Evolutionary conservation across 2,797 vertebrate species (phyloP).

Genomic region (Darevskia mixta): DNA sequence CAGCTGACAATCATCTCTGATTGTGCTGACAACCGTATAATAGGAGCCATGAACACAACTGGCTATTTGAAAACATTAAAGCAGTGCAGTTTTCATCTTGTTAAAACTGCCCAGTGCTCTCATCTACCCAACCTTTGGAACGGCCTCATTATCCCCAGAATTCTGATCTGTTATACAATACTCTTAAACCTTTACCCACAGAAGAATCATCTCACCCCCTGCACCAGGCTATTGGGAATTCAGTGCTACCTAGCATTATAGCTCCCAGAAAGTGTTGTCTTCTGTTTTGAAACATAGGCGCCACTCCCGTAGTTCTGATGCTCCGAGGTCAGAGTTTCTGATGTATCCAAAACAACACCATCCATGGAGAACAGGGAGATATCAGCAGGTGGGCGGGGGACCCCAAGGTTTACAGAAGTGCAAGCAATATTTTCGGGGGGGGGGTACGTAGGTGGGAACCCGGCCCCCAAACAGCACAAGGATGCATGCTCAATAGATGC

Average conservation of each 20-base stretch:
- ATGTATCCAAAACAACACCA: not conserved
- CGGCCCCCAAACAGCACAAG: not conserved
- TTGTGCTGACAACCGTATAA: conserved; percentile 14
- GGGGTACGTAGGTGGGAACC: not conserved
- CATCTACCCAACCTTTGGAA: conserved; percentile 15
- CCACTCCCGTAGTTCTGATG: not conserved
- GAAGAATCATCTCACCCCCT: not conserved
- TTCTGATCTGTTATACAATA: not conserved
- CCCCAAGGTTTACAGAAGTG: not conserved
- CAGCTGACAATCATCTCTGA: not conserved
- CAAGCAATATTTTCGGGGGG: no score
- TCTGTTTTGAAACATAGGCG: not conserved
- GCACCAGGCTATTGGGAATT: not conserved
- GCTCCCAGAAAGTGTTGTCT: not conserved
- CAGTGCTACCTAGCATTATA: not conserved
- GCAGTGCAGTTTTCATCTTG: not conserved
- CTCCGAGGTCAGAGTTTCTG: not conserved
- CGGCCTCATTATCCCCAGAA: not conserved
- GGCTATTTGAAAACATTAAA: not conserved
- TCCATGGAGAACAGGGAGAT: not conserved
- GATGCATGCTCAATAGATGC: not conserved
- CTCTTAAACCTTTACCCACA: not conserved
- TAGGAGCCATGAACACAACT: not conserved
- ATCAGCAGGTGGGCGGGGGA: no score
- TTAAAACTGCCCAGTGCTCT: not conserved